Percentiles rank a stretch among this genome's conserved stretches.
These are phyloP conservation scores for Cosmia trapezina DNA, from an alignment of 2,888 invertebrate species.

Conservation along the genomic window DNA sequence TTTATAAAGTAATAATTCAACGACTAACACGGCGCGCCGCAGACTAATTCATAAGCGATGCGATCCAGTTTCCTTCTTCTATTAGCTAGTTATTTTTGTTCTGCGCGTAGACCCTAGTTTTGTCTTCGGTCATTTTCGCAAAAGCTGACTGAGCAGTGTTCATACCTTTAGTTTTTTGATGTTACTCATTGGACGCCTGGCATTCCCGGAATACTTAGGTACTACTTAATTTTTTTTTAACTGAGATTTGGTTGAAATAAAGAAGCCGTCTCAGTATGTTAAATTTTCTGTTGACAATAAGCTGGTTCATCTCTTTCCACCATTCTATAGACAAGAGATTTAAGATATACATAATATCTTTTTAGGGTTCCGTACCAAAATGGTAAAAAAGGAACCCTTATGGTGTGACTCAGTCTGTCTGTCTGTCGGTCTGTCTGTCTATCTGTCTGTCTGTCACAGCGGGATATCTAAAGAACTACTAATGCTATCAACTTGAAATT, in stretches of 20 bases:
- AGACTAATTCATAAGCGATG: slow-evolving; percentile 2
- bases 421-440: too few species aligned
- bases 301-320: neutral
- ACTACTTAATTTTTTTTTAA: too few species aligned
- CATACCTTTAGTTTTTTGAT: neutral
- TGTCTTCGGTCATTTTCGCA: neutral
- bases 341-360: too few species aligned
- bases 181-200: neutral
- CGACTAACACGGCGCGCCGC: neutral
- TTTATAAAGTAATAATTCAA: slow-evolving; percentile 31
- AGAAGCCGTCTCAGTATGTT: neutral
- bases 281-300: neutral
- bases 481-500: too few species aligned
- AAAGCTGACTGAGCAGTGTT: neutral
- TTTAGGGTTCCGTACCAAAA: too few species aligned
- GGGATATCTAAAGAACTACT: too few species aligned
- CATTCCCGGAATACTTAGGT: too few species aligned
- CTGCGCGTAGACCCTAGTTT: neutral
- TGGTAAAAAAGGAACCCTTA: too few species aligned
- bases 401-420: too few species aligned
- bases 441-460: too few species aligned
- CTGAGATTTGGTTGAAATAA: neutral
- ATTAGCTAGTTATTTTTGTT: slow-evolving; percentile 2
- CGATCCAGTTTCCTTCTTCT: slow-evolving; percentile 12
- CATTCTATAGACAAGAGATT: neutral